Conservation (phyloP, 2,797 vertebrate genomes). For the Sebastes reedi region DNA sequence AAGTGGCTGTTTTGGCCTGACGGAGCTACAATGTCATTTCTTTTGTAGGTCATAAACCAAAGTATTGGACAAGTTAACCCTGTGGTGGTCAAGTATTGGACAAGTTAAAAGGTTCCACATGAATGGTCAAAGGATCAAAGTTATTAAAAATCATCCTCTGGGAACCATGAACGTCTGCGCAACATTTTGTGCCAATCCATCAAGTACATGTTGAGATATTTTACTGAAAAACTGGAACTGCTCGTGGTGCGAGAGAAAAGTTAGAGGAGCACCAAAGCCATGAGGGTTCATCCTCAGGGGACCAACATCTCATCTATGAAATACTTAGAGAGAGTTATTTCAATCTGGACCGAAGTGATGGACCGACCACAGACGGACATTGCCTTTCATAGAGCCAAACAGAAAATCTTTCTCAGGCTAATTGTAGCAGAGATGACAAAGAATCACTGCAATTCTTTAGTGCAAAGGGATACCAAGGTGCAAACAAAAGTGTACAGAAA, state of each 20-base stretch:
- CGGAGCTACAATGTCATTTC: neutral
- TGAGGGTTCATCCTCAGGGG: neutral
- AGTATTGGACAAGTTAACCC: neutral
- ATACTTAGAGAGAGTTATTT: neutral
- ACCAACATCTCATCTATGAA: neutral
- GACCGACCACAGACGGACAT: neutral
- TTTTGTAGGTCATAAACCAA: neutral
- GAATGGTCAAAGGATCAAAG: neutral
- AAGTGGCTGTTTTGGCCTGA: neutral
- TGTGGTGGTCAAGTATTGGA: neutral
- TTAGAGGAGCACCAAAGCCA: neutral
- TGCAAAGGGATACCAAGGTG: neutral
- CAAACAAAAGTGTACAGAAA: neutral
- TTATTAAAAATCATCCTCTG: neutral
- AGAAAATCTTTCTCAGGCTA: neutral
- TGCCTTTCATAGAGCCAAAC: neutral
- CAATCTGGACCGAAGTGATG: neutral
- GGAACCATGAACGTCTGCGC: neutral
- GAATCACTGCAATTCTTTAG: neutral
- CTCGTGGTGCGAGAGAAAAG: neutral
- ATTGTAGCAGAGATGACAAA: neutral
- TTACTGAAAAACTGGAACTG: neutral
- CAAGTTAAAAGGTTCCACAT: neutral
- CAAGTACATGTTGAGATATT: neutral
- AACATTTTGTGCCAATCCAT: neutral